phyloP scores from a whole-genome alignment of 2,113 vertebrate species.

The Ia io region DNA sequence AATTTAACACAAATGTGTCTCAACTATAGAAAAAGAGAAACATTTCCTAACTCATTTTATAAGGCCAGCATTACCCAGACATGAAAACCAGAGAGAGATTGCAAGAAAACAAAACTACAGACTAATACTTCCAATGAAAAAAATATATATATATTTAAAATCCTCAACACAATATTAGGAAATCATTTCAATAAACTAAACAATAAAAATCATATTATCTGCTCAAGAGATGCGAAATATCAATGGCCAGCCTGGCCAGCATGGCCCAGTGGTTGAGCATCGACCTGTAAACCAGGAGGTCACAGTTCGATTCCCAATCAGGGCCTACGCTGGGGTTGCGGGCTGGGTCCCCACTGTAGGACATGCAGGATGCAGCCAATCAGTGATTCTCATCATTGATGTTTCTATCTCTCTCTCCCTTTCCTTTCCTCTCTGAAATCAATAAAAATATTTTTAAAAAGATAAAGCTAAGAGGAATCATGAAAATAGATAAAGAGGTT shows the following conservation, averaged over 20 bases:
- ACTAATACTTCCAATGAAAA: neutral
- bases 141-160: neutral
- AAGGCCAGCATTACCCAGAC: neutral
- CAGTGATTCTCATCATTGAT: too few relatives aligned
- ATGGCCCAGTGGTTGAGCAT: too few relatives aligned
- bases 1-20: neutral
- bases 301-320: too few relatives aligned
- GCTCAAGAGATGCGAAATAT: neutral
- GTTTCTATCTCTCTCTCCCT: too few relatives aligned
- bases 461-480: neutral
- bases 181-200: neutral
- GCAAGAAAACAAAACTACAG: neutral
- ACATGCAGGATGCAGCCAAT: too few relatives aligned
- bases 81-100: neutral
- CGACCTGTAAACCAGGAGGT: too few relatives aligned
- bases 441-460: neutral
- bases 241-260: neutral
- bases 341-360: too few relatives aligned
- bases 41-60: neutral
- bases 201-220: neutral
- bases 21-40: neutral
- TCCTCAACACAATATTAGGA: constrained; percentile 24
- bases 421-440: too few relatives aligned
- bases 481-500: constrained; percentile 12
- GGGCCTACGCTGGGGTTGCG: too few relatives aligned